phyloP scores from a whole-genome alignment of 2,888 invertebrate genomes.

The Hololepta plana region DNA sequence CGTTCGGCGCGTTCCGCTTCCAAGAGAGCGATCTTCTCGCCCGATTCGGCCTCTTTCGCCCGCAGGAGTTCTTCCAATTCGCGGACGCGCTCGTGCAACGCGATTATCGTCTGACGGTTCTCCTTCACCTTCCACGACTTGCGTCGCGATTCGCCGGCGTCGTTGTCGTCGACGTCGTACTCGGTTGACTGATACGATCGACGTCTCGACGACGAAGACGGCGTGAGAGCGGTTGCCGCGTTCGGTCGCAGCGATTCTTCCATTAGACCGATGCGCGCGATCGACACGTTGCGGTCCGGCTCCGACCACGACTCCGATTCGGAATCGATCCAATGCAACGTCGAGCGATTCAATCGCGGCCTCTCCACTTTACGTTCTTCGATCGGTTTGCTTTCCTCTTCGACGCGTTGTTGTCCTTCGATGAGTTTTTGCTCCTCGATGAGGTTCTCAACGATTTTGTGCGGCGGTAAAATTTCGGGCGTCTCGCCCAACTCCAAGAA shows the following conservation, averaged over 20 bases:
- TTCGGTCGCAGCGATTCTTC: too few species aligned
- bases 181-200: conserved; percentile 20
- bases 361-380: too few species aligned
- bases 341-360: too few species aligned
- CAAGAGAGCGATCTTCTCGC: too few species aligned
- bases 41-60: conserved; percentile 28
- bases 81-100: conserved; percentile 25
- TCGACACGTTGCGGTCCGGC: conserved; percentile 64
- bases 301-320: conserved; percentile 82
- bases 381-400: conserved; percentile 5
- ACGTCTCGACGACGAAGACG: conserved; percentile 7
- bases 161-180: conserved; percentile 15
- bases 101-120: conserved; percentile 15
- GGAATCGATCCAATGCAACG: too few species aligned
- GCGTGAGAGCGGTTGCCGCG: too few species aligned
- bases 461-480: conserved; percentile 9
- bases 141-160: too few species aligned
- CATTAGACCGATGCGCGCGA: conserved; percentile 56
- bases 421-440: conserved; percentile 7
- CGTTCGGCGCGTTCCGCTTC: too few species aligned
- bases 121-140: too few species aligned
- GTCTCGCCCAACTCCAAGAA: conserved; percentile 10
- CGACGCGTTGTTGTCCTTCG: conserved; percentile 1
- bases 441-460: conserved; percentile 10
- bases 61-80: conserved; percentile 26